Conservation (phyloP, 2,113 vertebrate species). For the Crotalus tigris region DNA sequence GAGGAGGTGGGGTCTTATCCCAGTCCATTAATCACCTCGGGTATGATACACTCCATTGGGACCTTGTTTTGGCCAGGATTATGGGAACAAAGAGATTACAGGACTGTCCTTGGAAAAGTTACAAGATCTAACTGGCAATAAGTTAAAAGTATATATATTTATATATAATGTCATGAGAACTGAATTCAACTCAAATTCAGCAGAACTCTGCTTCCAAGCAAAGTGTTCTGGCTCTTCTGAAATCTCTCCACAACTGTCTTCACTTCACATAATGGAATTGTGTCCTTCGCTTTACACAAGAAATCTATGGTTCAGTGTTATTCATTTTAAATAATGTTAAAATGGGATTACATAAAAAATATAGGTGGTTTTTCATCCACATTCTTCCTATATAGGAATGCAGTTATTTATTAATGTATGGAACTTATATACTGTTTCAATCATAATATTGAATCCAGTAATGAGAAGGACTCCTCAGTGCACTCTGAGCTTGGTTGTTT, state of each 20-base stretch:
- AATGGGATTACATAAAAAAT: neutral
- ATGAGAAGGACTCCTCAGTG: neutral
- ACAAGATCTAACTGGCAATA: neutral
- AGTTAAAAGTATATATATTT: neutral
- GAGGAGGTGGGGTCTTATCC: neutral
- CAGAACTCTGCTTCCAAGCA: neutral
- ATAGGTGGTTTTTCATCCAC: neutral
- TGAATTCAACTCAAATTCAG: neutral
- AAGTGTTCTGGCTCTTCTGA: neutral
- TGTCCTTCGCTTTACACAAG: neutral
- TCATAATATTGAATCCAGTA: neutral
- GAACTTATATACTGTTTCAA: neutral
- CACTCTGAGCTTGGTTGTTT: neutral
- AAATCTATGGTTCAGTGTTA: neutral
- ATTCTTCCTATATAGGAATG: neutral
- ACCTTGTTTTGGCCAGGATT: neutral
- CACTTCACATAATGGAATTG: neutral
- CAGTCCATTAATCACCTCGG: neutral
- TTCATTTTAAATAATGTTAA: neutral
- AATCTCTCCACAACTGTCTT: neutral
- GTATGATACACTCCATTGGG: neutral
- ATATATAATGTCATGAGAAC: neutral
- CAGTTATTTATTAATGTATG: neutral
- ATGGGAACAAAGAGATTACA: neutral
- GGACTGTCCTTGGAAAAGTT: neutral